Evolutionary conservation across 37 sponge, comb jelly and placozoan species (phyloP).

Genomic region (Corticium candelabrum): DNA sequence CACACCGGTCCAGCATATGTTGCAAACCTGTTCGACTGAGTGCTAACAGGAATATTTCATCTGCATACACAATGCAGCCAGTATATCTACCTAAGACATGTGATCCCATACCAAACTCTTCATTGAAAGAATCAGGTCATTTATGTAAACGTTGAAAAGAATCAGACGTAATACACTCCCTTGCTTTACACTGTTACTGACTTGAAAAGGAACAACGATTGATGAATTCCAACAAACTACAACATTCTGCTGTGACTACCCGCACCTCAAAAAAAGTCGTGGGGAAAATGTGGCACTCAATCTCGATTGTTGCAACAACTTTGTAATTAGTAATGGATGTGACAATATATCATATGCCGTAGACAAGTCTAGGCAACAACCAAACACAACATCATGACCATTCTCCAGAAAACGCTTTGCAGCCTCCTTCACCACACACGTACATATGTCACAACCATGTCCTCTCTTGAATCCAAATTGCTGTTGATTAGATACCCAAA

Average conservation of each 20-base stretch:
- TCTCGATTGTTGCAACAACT: neutral
- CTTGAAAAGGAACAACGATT: neutral
- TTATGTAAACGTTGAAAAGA: neutral
- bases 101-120: neutral
- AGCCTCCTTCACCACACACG: neutral
- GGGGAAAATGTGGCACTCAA: neutral
- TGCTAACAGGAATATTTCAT: neutral
- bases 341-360: neutral
- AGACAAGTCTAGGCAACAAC: neutral
- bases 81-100: neutral
- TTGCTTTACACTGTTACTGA: neutral
- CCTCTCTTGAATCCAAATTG: neutral
- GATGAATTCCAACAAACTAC: neutral
- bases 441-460: neutral
- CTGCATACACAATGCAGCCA: neutral
- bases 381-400: too few relatives aligned
- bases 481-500: neutral
- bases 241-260: neutral
- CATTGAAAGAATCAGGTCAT: neutral
- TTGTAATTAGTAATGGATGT: neutral
- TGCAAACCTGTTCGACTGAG: neutral
- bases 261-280: neutral
- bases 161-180: neutral
- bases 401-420: neutral
- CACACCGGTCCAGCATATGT: neutral